Conservation (phyloP, 23 tunicate genomes). For the Halocynthia aurantium region DNA sequence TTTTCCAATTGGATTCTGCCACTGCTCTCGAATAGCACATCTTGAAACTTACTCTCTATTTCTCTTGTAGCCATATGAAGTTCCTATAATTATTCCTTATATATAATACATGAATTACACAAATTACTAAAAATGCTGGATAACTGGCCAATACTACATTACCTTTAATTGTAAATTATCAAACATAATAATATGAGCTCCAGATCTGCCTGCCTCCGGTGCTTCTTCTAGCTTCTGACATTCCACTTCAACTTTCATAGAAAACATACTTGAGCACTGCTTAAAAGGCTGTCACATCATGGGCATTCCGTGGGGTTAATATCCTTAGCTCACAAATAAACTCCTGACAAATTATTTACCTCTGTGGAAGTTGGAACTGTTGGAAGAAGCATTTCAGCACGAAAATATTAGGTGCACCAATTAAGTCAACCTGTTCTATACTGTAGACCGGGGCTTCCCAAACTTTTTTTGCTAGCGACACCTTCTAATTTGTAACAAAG, state of each 20-base stretch:
- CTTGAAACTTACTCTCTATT: conserved; percentile 30
- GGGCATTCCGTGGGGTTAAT: neutral
- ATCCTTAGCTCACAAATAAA: too few species aligned
- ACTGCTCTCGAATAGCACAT: conserved; percentile 59
- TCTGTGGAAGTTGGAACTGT: too few species aligned
- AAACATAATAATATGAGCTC: conserved; percentile 81
- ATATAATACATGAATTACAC: neutral
- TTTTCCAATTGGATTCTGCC: conserved; percentile 54
- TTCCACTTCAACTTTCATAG: conserved; percentile 70
- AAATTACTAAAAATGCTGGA: conserved; percentile 6
- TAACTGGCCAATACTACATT: neutral
- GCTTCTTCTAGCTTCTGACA: conserved; percentile 52
- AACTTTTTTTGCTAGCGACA: too few species aligned
- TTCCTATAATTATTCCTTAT: neutral
- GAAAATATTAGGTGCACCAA: too few species aligned
- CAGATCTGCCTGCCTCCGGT: conserved; percentile 56
- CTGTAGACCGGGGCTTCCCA: too few species aligned
- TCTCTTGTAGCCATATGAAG: conserved; percentile 26
- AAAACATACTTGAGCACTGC: too few species aligned
- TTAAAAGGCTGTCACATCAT: conserved; percentile 8
- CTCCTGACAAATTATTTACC: too few species aligned
- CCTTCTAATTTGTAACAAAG: too few species aligned
- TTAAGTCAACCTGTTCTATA: too few species aligned
- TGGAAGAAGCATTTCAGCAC: too few species aligned
- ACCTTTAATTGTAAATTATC: conserved; percentile 62